phyloP scores from a whole-genome alignment of 2,888 invertebrate species.

The Antheraea assamensis region DNA sequence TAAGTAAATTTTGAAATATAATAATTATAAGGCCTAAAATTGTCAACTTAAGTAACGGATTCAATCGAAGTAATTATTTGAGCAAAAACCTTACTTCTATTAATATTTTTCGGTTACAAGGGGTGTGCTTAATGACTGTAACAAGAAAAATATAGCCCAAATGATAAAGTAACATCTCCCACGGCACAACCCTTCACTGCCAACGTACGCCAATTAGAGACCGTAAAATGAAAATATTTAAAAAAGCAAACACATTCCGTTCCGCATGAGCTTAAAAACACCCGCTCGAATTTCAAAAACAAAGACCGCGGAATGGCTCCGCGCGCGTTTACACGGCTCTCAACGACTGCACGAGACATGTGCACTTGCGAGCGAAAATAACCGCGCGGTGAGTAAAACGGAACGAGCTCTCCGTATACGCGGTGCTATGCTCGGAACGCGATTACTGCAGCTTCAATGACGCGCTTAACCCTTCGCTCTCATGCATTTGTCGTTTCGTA shows the following conservation, averaged over 20 bases:
- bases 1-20: too few relatives aligned
- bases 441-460: constrained; percentile 67
- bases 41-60: too few relatives aligned
- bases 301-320: constrained; percentile 42
- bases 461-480: constrained; percentile 57
- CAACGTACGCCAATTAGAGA: constrained; percentile 29
- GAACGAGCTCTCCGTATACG: background rate
- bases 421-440: constrained; percentile 46
- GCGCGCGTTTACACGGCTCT: constrained; percentile 40
- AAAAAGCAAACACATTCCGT: constrained; percentile 28
- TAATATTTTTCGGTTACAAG: background rate
- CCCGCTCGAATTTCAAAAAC: constrained; percentile 56
- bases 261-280: constrained; percentile 38
- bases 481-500: constrained; percentile 49
- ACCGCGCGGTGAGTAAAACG: constrained; percentile 43
- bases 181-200: constrained; percentile 16
- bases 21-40: too few relatives aligned
- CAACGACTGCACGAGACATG: constrained; percentile 57
- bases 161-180: constrained; percentile 14
- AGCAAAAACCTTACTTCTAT: background rate
- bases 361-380: constrained; percentile 52
- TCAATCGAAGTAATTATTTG: background rate
- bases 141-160: constrained; percentile 13
- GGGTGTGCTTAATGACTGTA: constrained; percentile 13
- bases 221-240: constrained; percentile 28